Conservation (phyloP, 2,888 invertebrate species). For the Agapostemon virescens region DNA sequence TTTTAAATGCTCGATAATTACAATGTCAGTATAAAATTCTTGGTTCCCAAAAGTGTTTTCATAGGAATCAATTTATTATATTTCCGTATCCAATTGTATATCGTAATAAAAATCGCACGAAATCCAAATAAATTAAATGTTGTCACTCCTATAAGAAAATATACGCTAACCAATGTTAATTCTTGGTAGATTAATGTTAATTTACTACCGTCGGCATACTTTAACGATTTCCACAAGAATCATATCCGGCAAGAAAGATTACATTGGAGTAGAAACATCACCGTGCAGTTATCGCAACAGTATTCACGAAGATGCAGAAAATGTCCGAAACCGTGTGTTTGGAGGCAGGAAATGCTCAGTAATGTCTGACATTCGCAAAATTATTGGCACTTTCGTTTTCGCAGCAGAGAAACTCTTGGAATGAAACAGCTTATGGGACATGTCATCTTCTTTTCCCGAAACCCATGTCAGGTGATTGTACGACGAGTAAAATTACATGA, state of each 20-base stretch:
- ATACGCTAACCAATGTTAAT: too few relatives aligned
- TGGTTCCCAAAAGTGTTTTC: too few relatives aligned
- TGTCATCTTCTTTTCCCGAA: conserved; percentile 37
- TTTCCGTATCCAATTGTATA: too few relatives aligned
- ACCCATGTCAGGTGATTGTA: conserved; percentile 38
- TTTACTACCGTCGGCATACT: not conserved
- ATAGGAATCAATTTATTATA: too few relatives aligned
- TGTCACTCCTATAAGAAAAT: too few relatives aligned
- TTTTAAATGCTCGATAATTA: too few relatives aligned
- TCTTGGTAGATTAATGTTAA: not conserved
- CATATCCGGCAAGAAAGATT: not conserved
- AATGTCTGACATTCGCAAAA: conserved; percentile 12
- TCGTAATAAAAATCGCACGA: too few relatives aligned
- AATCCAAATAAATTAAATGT: too few relatives aligned
- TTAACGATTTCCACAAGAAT: not conserved
- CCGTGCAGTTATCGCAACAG: not conserved
- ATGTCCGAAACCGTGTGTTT: conserved; percentile 2
- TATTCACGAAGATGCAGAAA: not conserved
- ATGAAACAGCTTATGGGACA: conserved; percentile 35
- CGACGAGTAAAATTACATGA: conserved; percentile 40
- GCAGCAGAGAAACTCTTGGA: conserved; percentile 9
- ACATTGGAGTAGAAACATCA: not conserved
- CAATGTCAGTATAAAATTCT: too few relatives aligned
- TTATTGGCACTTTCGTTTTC: conserved; percentile 37
- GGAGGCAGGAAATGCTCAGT: not conserved